Conservation (phyloP, 1,140 invertebrate species). For the Temnothorax longispinosus region DNA sequence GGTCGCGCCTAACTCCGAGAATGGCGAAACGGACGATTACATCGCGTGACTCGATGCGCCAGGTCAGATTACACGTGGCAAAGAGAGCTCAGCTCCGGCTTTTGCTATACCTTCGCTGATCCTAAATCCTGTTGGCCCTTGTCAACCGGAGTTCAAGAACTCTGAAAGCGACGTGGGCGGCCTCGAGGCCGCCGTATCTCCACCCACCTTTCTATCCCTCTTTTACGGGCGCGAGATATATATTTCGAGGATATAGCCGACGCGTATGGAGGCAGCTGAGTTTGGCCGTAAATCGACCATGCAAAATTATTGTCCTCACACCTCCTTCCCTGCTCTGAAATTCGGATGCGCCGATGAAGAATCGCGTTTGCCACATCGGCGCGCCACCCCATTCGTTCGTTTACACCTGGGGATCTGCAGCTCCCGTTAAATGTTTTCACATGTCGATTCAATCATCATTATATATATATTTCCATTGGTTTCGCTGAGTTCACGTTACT, state of each 20-base stretch:
- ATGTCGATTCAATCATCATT: slow-evolving; percentile 20
- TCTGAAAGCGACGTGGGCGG: slow-evolving; percentile 69
- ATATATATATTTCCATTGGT: neutral
- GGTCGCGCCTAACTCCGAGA: slow-evolving; percentile 27
- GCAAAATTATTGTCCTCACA: slow-evolving; percentile 64
- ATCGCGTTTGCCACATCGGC: slow-evolving; percentile 47
- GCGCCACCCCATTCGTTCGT: slow-evolving; percentile 6
- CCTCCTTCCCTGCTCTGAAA: slow-evolving; percentile 49
- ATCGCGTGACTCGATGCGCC: slow-evolving; percentile 70
- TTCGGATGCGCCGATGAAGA: slow-evolving; percentile 47
- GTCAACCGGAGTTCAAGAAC: slow-evolving; percentile 63
- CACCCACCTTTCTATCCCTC: slow-evolving; percentile 31
- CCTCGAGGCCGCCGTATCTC: slow-evolving; percentile 18
- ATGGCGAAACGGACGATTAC: slow-evolving; percentile 60
- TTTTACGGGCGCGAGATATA: slow-evolving; percentile 21
- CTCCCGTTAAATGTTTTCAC: slow-evolving; percentile 4
- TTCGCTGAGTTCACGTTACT: neutral
- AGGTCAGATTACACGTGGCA: slow-evolving; percentile 69
- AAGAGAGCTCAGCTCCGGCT: slow-evolving; percentile 27
- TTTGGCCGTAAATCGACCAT: slow-evolving; percentile 67
- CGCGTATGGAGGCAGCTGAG: slow-evolving; percentile 29
- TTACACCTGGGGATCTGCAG: slow-evolving; percentile 11
- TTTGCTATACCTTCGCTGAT: slow-evolving; percentile 52
- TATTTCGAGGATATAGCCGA: slow-evolving; percentile 37
- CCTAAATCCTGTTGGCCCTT: slow-evolving; percentile 70